A percentile compares a stretch with the other conserved stretches of the same genome.
phyloP scores from a whole-genome alignment of 2,113 vertebrate genomes.

The Tupaia chinensis region DNA sequence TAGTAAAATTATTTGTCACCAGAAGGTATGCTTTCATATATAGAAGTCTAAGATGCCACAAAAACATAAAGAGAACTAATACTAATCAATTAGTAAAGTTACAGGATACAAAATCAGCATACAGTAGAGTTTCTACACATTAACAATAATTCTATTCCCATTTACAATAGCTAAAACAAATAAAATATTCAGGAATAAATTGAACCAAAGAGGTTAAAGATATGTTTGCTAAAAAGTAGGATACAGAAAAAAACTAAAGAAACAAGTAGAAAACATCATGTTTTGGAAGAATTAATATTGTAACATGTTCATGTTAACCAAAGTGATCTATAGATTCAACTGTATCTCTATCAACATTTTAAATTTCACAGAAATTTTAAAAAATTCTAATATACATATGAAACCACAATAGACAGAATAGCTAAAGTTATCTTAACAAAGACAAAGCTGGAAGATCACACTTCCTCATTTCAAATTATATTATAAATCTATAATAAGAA shows the following conservation, averaged over 20 bases:
- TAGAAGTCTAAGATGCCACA: neutral
- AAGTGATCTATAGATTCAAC: neutral
- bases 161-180: neutral
- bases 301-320: neutral
- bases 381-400: neutral
- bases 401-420: neutral
- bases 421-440: neutral
- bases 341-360: neutral
- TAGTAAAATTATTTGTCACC: neutral
- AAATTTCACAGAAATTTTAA: neutral
- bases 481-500: neutral
- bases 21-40: neutral
- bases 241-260: neutral
- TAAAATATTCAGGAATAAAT: neutral
- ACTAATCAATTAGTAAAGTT: neutral
- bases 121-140: neutral
- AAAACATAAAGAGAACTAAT: neutral
- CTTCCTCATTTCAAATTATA: neutral
- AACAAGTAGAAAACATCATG: neutral
- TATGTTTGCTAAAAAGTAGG: neutral
- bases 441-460: neutral
- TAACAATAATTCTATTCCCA: neutral
- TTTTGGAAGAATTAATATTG: neutral
- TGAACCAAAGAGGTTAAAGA: neutral
- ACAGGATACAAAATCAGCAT: neutral